Evolutionary conservation across 2,888 invertebrate genomes (phyloP).

Genomic region (Campoletis raptor): DNA sequence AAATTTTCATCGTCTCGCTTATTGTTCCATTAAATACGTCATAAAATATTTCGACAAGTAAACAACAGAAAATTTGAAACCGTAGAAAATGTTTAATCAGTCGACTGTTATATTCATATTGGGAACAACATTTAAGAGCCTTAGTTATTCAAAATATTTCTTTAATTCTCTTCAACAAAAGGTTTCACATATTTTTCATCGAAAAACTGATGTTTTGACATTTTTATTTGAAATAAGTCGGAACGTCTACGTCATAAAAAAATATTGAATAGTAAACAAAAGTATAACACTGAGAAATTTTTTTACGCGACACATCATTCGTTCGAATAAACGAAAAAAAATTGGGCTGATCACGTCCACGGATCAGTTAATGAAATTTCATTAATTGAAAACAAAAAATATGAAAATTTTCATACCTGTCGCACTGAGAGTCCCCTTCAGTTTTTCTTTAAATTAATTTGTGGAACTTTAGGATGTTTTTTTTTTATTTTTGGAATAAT

Average conservation of each 20-base stretch:
- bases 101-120: not conserved
- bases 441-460: not conserved
- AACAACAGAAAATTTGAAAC: not conserved
- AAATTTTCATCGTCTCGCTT: slow-evolving; percentile 45
- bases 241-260: no score
- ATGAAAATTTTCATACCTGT: no score
- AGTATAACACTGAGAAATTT: no score
- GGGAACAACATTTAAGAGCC: not conserved
- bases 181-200: not conserved
- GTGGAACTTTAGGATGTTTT: not conserved
- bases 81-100: slow-evolving; percentile 19
- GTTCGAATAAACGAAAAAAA: no score
- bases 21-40: slow-evolving; percentile 38
- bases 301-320: no score
- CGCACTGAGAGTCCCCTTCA: not conserved
- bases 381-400: no score
- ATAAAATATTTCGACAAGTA: slow-evolving; percentile 1
- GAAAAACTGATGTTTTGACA: no score
- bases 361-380: no score
- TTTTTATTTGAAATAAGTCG: no score
- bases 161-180: not conserved
- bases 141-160: not conserved
- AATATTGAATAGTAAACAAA: no score
- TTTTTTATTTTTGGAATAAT: not conserved
- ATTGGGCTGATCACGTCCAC: no score